phyloP scores from a whole-genome alignment of 2,113 vertebrate genomes.

The Phyllostomus hastatus region DNA sequence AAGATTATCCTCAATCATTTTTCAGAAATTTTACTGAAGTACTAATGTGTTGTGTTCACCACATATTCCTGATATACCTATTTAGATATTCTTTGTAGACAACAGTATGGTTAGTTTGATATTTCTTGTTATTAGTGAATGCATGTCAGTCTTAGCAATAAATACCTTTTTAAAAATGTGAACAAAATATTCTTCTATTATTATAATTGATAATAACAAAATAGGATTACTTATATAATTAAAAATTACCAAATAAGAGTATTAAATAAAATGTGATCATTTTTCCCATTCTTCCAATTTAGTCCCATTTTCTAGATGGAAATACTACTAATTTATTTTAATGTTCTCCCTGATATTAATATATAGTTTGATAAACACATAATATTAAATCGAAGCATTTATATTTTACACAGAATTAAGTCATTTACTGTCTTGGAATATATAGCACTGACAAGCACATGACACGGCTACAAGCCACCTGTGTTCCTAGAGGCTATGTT shows the following conservation, averaged over 20 bases:
- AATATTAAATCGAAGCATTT: background rate
- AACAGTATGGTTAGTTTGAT: background rate
- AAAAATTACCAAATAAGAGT: background rate
- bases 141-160: background rate
- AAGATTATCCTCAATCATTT: background rate
- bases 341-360: background rate
- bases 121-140: background rate
- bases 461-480: background rate
- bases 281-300: background rate
- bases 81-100: background rate
- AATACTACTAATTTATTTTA: background rate
- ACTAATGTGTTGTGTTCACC: background rate
- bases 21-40: background rate
- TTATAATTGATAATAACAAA: background rate
- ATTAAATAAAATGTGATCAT: background rate
- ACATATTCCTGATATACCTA: background rate
- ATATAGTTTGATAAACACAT: background rate
- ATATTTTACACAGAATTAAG: background rate
- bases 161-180: background rate
- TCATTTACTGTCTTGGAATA: background rate
- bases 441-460: background rate
- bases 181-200: background rate
- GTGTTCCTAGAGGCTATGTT: background rate
- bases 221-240: background rate
- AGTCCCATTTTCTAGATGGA: background rate